These are phyloP conservation scores for Schlechtendalia chinensis DNA, from an alignment of 1,140 invertebrate genomes.

Conservation along the genomic window DNA sequence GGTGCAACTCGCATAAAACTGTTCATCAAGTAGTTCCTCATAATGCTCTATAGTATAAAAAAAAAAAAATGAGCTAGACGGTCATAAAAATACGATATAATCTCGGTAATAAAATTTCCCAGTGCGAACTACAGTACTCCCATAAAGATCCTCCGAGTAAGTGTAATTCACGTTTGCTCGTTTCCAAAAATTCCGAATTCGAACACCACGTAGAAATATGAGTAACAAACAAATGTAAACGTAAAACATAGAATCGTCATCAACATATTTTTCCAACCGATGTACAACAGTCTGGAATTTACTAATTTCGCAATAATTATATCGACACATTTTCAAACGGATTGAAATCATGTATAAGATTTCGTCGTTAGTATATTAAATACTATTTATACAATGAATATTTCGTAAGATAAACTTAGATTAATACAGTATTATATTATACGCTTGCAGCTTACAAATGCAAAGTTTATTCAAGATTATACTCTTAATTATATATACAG, in stretches of 20 bases:
- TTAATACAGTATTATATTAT: neutral
- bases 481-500: neutral
- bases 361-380: no score
- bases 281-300: no score
- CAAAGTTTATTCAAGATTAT: neutral
- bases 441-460: neutral
- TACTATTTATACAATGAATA: neutral
- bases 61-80: conserved; percentile 34
- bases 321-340: no score
- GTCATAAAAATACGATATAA: conserved; percentile 37
- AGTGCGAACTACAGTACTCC: conserved; percentile 29
- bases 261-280: no score
- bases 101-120: conserved; percentile 31
- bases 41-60: conserved; percentile 42
- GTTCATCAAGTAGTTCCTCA: conserved; percentile 35
- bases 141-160: conserved; percentile 22
- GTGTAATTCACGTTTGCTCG: conserved; percentile 13
- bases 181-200: conserved; percentile 8
- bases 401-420: neutral
- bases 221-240: no score
- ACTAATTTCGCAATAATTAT: no score
- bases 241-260: no score
- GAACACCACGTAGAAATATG: neutral
- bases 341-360: no score
- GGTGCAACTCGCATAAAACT: conserved; percentile 31